Conservation (phyloP, 2,113 vertebrate genomes). For the Pelodiscus sinensis region DNA sequence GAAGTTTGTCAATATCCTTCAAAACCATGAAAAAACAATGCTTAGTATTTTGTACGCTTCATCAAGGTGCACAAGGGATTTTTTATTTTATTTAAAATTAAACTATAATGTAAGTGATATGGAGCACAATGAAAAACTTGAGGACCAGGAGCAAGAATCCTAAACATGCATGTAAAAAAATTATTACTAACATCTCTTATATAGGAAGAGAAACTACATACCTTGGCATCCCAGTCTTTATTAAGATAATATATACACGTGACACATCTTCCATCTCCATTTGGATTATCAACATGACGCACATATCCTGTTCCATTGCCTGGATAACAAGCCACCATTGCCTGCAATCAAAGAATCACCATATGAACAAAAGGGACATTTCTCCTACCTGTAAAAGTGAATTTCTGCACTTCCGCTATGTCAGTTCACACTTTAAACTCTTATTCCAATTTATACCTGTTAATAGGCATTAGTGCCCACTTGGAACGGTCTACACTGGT, state of each 20-base stretch:
- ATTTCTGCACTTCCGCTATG: not conserved
- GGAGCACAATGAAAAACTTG: not conserved
- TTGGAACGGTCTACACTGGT: not conserved
- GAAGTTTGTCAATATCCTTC: not conserved
- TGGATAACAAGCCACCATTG: slow-evolving; percentile 97
- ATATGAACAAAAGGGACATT: not conserved
- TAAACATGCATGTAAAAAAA: not conserved
- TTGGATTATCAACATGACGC: slow-evolving; percentile 96
- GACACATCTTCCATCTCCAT: slow-evolving; percentile 95
- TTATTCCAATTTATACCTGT: not conserved
- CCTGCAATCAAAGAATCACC: slow-evolving; percentile 78
- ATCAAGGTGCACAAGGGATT: not conserved
- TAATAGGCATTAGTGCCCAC: not conserved
- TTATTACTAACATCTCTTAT: not conserved
- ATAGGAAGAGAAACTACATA: slow-evolving; percentile 69
- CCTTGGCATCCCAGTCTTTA: slow-evolving; percentile 97
- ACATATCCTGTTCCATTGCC: slow-evolving; percentile 95
- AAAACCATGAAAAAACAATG: not conserved
- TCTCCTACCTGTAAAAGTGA: not conserved
- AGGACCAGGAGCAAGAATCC: not conserved
- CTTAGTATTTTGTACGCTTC: not conserved
- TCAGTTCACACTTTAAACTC: not conserved
- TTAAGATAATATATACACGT: slow-evolving; percentile 99
- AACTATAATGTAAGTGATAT: not conserved
- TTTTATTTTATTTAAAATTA: not conserved